Evolutionary conservation across 1,140 invertebrate genomes (phyloP).

Genomic region (Pteromalus puparum): DNA sequence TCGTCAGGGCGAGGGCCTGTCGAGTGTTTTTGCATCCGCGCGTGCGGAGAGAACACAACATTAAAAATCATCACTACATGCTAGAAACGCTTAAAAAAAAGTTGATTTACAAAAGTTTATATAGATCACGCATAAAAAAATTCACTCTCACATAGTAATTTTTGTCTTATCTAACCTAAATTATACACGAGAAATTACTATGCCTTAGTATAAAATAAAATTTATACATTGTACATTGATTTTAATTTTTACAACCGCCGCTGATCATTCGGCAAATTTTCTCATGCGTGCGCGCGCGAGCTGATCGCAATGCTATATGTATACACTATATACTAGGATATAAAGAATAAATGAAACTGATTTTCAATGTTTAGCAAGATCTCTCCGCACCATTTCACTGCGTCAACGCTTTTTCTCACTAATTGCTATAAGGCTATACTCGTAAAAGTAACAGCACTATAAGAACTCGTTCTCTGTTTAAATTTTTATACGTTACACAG

Average conservation of each 20-base stretch:
- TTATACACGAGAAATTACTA: constrained; percentile 15
- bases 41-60: constrained; percentile 19
- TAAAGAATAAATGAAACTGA: constrained; percentile 12
- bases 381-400: background rate
- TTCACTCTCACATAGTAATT: constrained; percentile 23
- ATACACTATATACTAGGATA: constrained; percentile 1
- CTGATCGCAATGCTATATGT: background rate
- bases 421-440: background rate
- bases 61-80: constrained; percentile 13
- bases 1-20: constrained; percentile 34
- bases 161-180: background rate
- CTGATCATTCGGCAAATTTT: constrained; percentile 17
- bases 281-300: background rate
- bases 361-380: constrained; percentile 11
- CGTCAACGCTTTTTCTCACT: background rate
- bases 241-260: background rate
- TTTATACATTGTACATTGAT: constrained; percentile 27
- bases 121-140: constrained; percentile 25
- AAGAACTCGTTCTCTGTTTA: background rate
- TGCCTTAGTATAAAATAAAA: constrained; percentile 22
- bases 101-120: background rate
- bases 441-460: background rate
- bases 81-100: constrained; percentile 5
- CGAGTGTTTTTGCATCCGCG: background rate
- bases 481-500: background rate